Conservation (phyloP, 2,113 vertebrate species). For the Ochotona princeps region DNA sequence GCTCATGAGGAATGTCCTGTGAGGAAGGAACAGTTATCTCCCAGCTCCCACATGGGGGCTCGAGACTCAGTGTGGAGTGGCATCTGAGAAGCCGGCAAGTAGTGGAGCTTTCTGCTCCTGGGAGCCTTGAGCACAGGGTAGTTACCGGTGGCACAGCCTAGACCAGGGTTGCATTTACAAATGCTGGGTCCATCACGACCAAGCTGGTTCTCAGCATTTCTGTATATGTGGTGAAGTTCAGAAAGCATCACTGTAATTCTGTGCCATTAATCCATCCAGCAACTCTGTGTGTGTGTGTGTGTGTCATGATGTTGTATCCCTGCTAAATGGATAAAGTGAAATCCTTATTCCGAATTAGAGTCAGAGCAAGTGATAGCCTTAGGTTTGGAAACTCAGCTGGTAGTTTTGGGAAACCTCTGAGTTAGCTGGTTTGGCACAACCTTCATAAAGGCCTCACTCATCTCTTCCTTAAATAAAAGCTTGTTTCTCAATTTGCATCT, state of each 20-base stretch:
- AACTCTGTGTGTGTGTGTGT: background rate
- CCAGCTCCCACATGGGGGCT: background rate
- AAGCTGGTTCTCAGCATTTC: background rate
- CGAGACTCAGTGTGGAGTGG: too few species aligned
- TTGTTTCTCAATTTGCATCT: too few species aligned
- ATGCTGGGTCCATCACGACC: background rate
- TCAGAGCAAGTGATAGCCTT: background rate
- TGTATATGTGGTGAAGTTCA: background rate
- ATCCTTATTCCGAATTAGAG: background rate
- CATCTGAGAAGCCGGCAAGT: too few species aligned
- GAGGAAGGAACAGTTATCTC: background rate
- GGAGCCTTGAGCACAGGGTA: too few species aligned
- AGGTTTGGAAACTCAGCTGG: background rate
- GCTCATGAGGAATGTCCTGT: background rate
- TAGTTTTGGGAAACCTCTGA: background rate
- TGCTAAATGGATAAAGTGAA: background rate
- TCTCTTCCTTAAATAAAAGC: too few species aligned
- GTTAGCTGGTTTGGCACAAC: background rate
- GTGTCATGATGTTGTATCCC: too few species aligned
- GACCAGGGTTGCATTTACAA: too few species aligned
- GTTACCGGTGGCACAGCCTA: too few species aligned
- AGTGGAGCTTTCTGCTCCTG: too few species aligned
- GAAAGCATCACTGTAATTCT: background rate
- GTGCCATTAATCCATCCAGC: background rate
- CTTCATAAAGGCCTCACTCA: background rate